Percentiles rank a stretch among this genome's conserved stretches.
Conservation (phyloP, 2,797 vertebrate species). For the Morelia viridis region DNA sequence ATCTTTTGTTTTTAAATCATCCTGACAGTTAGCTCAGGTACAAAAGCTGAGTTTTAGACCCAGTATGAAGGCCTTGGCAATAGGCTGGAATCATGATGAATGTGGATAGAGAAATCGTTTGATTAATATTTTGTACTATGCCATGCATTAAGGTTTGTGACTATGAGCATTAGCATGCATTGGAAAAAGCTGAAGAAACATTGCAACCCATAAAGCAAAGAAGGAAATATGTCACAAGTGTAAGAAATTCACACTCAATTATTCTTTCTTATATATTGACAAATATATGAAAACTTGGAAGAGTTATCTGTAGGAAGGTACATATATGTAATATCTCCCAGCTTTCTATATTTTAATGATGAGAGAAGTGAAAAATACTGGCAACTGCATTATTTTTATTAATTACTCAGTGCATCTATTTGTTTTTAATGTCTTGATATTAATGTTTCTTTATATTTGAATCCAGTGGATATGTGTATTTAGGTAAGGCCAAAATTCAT, state of each 20-base stretch:
- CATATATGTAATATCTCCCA: constrained; percentile 19
- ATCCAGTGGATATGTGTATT: neutral
- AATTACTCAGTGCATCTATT: neutral
- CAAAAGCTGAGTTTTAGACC: neutral
- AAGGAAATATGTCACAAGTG: neutral
- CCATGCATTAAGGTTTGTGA: neutral
- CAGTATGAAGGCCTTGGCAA: neutral
- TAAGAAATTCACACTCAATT: neutral
- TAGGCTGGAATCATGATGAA: neutral
- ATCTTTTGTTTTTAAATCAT: neutral
- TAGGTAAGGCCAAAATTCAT: neutral
- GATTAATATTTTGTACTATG: neutral
- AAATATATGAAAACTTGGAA: neutral
- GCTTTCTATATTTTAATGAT: constrained; percentile 34
- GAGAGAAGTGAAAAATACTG: constrained; percentile 27
- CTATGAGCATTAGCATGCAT: neutral
- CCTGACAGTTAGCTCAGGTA: neutral
- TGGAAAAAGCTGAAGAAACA: neutral
- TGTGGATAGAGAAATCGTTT: too few relatives aligned
- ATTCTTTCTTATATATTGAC: neutral
- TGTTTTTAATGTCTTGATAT: neutral
- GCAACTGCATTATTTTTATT: neutral
- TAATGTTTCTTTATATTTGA: neutral
- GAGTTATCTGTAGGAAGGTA: neutral
- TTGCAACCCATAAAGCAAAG: neutral